Percentiles rank a stretch among this genome's conserved stretches.
Conservation (phyloP, 2,797 vertebrate genomes). For the Sitta carolinensis region DNA sequence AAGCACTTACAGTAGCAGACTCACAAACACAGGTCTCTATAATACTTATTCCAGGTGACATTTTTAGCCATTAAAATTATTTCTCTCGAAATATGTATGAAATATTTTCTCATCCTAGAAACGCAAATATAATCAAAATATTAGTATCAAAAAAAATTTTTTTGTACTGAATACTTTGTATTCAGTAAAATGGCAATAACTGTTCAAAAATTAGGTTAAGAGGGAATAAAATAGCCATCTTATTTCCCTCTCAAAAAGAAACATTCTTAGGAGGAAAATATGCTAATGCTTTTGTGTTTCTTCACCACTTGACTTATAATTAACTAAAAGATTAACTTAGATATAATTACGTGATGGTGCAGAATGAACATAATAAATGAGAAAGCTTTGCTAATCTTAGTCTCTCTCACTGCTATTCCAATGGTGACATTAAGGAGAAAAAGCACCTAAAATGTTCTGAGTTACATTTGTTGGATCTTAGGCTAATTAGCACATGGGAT, state of each 20-base stretch:
- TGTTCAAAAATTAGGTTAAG: not conserved
- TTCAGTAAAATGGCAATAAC: not conserved
- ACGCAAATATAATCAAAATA: not conserved
- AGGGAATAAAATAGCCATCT: not conserved
- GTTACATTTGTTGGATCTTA: not conserved
- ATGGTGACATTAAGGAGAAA: not conserved
- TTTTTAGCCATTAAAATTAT: not conserved
- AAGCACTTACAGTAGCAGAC: not conserved
- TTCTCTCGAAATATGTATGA: not conserved
- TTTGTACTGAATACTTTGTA: too few species aligned
- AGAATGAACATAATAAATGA: not conserved
- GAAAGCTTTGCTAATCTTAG: not conserved
- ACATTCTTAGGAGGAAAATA: not conserved
- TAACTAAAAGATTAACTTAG: not conserved
- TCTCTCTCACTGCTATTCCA: not conserved
- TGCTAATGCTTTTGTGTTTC: not conserved
- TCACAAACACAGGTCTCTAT: not conserved
- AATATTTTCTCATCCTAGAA: not conserved
- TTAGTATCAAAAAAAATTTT: not conserved
- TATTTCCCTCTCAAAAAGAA: not conserved
- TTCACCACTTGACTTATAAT: not conserved
- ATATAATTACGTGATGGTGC: not conserved
- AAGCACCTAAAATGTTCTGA: not conserved
- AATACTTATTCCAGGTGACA: not conserved
- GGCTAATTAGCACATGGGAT: not conserved